Conservation (phyloP, 2,888 invertebrate genomes). For the Carabus problematicus region DNA sequence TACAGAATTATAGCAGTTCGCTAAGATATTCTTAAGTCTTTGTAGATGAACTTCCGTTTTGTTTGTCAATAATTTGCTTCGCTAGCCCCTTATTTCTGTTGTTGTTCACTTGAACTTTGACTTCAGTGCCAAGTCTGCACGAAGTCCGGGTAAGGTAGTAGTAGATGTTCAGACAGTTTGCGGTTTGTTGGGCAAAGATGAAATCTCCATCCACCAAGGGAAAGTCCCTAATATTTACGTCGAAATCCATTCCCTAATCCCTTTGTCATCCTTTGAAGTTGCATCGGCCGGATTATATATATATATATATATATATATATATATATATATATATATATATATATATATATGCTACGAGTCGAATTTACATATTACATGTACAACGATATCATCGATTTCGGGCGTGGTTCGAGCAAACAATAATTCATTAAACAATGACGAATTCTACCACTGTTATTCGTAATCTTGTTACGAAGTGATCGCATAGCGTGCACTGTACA, state of each 20-base stretch:
- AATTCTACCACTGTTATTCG: too few species aligned
- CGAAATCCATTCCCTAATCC: slow-evolving; percentile 37
- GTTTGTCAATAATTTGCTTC: too few species aligned
- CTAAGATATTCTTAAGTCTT: too few species aligned
- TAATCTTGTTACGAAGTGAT: too few species aligned
- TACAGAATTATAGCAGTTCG: too few species aligned
- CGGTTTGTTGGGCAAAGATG: slow-evolving; percentile 36
- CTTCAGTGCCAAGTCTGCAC: background rate
- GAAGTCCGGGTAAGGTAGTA: background rate
- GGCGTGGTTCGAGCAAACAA: slow-evolving; percentile 17
- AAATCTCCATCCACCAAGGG: slow-evolving; percentile 25
- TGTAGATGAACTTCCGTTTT: too few species aligned
- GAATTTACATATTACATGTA: slow-evolving; percentile 38
- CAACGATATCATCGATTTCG: slow-evolving; percentile 39
- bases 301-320: too few species aligned
- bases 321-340: too few species aligned
- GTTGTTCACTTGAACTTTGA: too few species aligned
- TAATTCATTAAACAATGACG: background rate
- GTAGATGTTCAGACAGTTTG: slow-evolving; percentile 36
- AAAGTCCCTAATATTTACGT: slow-evolving; percentile 31
- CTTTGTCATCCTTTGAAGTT: slow-evolving; percentile 40
- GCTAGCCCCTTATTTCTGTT: too few species aligned
- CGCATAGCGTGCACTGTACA: too few species aligned
- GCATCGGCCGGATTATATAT: slow-evolving; percentile 35
- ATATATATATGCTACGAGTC: slow-evolving; percentile 27